These are phyloP conservation scores for Anseranas semipalmata DNA, from an alignment of 2,113 vertebrate species.

Conservation along the genomic window DNA sequence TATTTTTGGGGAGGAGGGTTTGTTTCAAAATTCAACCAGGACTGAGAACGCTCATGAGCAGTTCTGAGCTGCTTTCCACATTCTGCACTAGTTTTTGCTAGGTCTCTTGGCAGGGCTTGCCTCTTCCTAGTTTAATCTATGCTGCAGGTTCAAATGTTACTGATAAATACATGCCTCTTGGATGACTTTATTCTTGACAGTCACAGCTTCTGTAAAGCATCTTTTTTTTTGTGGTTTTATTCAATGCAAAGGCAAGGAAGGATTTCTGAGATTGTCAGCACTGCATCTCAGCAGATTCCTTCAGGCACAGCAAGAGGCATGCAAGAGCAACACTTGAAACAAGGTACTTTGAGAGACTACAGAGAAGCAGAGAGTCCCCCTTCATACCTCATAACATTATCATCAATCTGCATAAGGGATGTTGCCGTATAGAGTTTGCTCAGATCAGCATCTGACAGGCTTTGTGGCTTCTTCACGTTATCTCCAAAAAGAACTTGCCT, in stretches of 20 bases:
- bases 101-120: neutral
- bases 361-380: neutral
- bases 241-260: neutral
- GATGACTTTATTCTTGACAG: no score
- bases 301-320: neutral
- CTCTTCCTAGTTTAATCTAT: neutral
- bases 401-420: constrained; percentile 97
- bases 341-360: neutral
- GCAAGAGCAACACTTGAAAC: neutral
- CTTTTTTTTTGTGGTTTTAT: neutral
- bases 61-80: neutral
- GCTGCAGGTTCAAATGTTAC: neutral
- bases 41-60: neutral
- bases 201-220: no score
- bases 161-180: neutral
- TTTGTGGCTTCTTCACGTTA: constrained; percentile 75
- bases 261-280: neutral
- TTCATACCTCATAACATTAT: constrained; percentile 93
- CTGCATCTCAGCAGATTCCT: neutral
- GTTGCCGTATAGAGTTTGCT: constrained; percentile 93
- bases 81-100: neutral
- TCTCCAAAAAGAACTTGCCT: constrained; percentile 91
- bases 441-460: constrained; percentile 84
- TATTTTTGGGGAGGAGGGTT: neutral
- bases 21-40: neutral